phyloP scores from a whole-genome alignment of 2,797 vertebrate species.

The Jordanella pulchra region DNA sequence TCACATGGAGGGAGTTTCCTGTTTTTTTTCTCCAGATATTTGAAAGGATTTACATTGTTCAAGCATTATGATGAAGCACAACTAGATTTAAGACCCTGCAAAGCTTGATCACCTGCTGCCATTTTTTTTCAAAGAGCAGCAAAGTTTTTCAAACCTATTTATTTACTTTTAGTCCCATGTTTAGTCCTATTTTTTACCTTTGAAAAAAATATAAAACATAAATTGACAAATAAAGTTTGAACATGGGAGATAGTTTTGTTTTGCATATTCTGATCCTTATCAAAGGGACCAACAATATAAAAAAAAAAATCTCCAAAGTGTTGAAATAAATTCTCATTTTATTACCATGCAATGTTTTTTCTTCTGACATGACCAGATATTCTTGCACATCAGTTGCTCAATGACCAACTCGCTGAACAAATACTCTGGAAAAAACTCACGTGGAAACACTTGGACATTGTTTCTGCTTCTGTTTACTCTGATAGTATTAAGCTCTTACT shows the following conservation, averaged over 20 bases:
- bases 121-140: not conserved
- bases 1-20: conserved; percentile 10
- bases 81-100: not conserved
- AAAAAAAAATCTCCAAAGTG: not conserved
- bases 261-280: not conserved
- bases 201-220: not conserved
- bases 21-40: not conserved
- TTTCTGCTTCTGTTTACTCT: conserved; percentile 60
- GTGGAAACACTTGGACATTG: conserved; percentile 47
- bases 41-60: not conserved
- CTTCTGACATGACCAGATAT: not conserved
- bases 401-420: conserved; percentile 20
- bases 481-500: conserved; percentile 44
- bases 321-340: not conserved
- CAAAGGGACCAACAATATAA: not conserved
- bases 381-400: conserved; percentile 9
- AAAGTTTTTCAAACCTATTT: not conserved
- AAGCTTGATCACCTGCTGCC: not conserved
- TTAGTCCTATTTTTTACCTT: not conserved
- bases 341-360: too few relatives aligned
- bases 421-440: conserved; percentile 23
- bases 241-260: not conserved
- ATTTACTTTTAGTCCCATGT: not conserved
- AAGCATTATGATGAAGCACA: not conserved
- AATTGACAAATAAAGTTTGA: not conserved